Conservation (phyloP, 2,888 invertebrate genomes). For the Trachelus stipa region DNA sequence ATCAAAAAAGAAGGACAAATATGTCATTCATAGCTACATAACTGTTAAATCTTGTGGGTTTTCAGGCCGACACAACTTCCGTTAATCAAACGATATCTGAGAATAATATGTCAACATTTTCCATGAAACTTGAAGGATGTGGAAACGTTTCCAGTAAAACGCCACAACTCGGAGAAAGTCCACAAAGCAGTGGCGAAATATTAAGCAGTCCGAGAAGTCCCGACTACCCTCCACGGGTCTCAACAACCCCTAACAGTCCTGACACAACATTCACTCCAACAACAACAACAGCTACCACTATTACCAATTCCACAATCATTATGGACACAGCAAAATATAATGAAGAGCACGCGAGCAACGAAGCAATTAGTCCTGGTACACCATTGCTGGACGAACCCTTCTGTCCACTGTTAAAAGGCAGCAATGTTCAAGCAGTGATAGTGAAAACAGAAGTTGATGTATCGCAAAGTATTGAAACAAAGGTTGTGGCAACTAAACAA, state of each 20-base stretch:
- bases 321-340: constrained; percentile 44
- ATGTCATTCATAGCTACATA: not conserved
- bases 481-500: not conserved
- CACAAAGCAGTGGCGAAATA: constrained; percentile 50
- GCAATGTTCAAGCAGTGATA: not conserved
- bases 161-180: constrained; percentile 59
- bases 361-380: constrained; percentile 29
- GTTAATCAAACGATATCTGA: constrained; percentile 36
- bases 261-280: constrained; percentile 42
- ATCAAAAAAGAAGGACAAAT: not conserved
- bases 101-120: constrained; percentile 21
- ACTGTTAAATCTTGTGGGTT: not conserved
- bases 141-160: constrained; percentile 54
- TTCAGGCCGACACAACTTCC: constrained; percentile 41
- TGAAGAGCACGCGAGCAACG: constrained; percentile 17
- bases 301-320: not conserved
- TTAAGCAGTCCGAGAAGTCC: constrained; percentile 61
- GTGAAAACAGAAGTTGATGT: not conserved
- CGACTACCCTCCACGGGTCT: constrained; percentile 59
- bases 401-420: constrained; percentile 2
- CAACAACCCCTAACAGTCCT: constrained; percentile 50
- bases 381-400: constrained; percentile 32
- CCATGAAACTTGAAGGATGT: constrained; percentile 47
- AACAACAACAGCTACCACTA: constrained; percentile 18
- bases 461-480: not conserved